Evolutionary conservation across 1,140 invertebrate genomes (phyloP).

Genomic region (Caenorhabditis brenneri): DNA sequence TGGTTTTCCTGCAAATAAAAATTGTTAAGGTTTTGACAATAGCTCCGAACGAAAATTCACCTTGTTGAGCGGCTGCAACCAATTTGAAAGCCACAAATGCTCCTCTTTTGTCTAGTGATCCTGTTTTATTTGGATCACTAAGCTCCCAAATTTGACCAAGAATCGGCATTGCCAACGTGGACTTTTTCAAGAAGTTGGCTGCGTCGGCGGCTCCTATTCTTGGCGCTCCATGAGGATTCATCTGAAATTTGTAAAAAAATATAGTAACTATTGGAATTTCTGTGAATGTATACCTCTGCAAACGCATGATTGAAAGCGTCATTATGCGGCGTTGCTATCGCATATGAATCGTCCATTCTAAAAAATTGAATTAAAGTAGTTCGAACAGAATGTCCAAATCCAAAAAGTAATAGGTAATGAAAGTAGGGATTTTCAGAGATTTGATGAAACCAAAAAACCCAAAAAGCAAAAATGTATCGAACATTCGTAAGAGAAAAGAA

Average conservation of each 20-base stretch:
- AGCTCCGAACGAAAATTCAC: not conserved
- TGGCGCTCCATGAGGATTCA: conserved; percentile 45
- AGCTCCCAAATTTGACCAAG: conserved; percentile 53
- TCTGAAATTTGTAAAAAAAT: not conserved
- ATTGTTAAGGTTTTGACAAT: no score
- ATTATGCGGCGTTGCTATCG: conserved; percentile 28
- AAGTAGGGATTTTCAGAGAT: not conserved
- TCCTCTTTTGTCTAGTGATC: conserved; percentile 46
- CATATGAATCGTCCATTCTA: conserved; percentile 31
- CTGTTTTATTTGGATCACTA: conserved; percentile 36
- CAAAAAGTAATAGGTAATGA: no score
- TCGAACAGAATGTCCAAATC: not conserved
- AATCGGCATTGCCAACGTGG: not conserved
- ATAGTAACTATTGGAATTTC: not conserved
- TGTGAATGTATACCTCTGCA: not conserved
- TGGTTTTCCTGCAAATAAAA: conserved; percentile 8
- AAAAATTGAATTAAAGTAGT: not conserved
- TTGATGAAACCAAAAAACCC: not conserved
- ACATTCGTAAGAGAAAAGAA: not conserved
- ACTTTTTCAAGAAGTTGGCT: conserved; percentile 37
- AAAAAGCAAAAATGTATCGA: not conserved
- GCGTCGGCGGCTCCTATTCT: conserved; percentile 43
- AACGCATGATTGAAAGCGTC: not conserved
- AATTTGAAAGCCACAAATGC: conserved; percentile 52
- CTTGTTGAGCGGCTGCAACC: conserved; percentile 50